Evolutionary conservation across 2,113 vertebrate genomes (phyloP).

Genomic region (Noctilio leporinus): DNA sequence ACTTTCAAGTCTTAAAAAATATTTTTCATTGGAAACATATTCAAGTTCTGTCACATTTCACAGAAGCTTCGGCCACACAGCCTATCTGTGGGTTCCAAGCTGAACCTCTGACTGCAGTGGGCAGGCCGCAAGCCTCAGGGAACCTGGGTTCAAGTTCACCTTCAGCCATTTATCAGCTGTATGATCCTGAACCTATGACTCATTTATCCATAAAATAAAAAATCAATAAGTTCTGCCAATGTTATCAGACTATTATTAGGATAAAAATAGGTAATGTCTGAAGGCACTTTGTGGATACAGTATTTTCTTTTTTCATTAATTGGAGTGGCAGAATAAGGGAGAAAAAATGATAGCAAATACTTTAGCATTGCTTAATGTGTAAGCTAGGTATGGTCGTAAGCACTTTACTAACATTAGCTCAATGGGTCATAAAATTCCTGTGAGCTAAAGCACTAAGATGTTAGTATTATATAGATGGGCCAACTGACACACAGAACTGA

Average conservation of each 20-base stretch:
- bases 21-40: background rate
- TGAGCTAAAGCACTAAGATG: background rate
- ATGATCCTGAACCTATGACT: background rate
- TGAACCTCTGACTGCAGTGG: background rate
- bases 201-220: background rate
- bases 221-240: background rate
- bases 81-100: background rate
- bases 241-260: background rate
- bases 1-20: background rate
- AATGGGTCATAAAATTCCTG: background rate
- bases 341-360: background rate
- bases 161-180: background rate
- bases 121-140: background rate
- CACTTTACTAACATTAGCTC: background rate
- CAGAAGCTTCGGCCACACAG: background rate
- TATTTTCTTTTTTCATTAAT: background rate
- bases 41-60: background rate
- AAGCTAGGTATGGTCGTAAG: background rate
- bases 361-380: background rate
- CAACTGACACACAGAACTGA: background rate
- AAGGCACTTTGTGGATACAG: background rate
- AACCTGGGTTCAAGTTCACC: background rate
- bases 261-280: background rate
- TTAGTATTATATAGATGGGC: background rate
- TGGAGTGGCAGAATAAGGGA: background rate